Evolutionary conservation across 2,888 invertebrate species (phyloP), one percentile per base, ranked within the genome.

Genomic region (Mantis religiosa): DNA sequence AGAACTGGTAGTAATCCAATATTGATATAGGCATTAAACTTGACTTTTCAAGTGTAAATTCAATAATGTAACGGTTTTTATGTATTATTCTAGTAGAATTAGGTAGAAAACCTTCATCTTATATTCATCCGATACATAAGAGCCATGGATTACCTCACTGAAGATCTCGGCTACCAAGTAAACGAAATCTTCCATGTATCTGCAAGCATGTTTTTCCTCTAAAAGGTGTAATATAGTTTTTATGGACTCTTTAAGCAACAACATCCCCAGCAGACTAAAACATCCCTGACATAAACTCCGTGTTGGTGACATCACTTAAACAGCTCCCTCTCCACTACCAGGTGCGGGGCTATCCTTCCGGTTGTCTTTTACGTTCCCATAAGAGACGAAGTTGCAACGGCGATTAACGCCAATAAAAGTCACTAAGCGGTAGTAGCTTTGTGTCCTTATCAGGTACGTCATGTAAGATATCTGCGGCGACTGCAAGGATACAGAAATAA

Each of bases 211-310:
- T 71, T 71, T 71, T 71, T 25, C 25, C 54, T 34, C 34, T 84
- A 84, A 84, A n/a, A 41, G 84, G 84, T 41, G 41, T 84, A 84
- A 84, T 84, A 34, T 84, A 84, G 30, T 84, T 84, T 84, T 84
- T 84, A 84, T 84, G 84, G 84, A 84, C 84, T 84, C 84, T 84
- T 84, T 84, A 25, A 84, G 41, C 84, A 84, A 71, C 54, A 71
- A 71, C 54, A 71, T 71, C 54, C 54, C 54, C 25, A 6, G 20
- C 54, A 71, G 54, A 71, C 54, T 71, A 71, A 71, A 71, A 71
- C 54, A 71, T 71, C 54, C 54, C 54, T 71, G 20, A 71, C 54
- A 71, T 71, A 71, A 71, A 71, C 54, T 20, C 20, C 54, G 20
- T 71, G 15, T 71, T 71, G 54, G 54, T 71, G 54, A 71, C 54